A percentile compares a stretch with the other conserved stretches of the same genome.
These are phyloP conservation scores for Bombus superbus DNA, from an alignment of 1,140 invertebrate species.

Conservation along the genomic window DNA sequence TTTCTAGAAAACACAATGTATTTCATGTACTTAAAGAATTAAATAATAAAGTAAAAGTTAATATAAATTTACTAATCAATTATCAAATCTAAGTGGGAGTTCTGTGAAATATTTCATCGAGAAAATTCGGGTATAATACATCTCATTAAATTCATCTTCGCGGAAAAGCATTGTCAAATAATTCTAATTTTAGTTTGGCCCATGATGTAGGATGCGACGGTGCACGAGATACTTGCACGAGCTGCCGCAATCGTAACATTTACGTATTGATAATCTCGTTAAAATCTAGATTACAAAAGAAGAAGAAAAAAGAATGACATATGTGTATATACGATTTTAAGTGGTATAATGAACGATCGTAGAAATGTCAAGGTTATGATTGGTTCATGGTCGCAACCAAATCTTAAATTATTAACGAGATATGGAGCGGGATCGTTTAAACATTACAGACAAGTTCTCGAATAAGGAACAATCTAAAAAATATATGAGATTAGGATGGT, in stretches of 20 bases:
- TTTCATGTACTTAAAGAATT: background rate
- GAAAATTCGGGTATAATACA: background rate
- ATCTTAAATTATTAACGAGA: background rate
- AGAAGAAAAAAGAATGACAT: background rate
- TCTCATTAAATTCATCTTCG: constrained; percentile 10
- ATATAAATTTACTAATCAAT: background rate
- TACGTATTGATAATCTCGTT: constrained; percentile 2
- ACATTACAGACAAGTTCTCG: background rate
- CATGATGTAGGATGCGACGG: background rate
- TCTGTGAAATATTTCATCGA: background rate
- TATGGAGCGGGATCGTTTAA: background rate
- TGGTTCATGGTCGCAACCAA: constrained; percentile 24
- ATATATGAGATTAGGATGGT: no score
- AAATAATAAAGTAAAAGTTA: background rate
- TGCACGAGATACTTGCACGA: background rate
- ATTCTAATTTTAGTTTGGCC: constrained; percentile 42
- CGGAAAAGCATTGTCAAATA: constrained; percentile 15
- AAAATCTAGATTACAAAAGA: background rate
- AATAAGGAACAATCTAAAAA: background rate
- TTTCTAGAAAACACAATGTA: background rate
- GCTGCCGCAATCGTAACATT: background rate
- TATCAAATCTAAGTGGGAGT: background rate
- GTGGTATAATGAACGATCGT: background rate
- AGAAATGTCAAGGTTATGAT: constrained; percentile 63
- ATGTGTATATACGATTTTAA: background rate